phyloP scores from a whole-genome alignment of 2,113 vertebrate species.

The Pedionomus torquatus region DNA sequence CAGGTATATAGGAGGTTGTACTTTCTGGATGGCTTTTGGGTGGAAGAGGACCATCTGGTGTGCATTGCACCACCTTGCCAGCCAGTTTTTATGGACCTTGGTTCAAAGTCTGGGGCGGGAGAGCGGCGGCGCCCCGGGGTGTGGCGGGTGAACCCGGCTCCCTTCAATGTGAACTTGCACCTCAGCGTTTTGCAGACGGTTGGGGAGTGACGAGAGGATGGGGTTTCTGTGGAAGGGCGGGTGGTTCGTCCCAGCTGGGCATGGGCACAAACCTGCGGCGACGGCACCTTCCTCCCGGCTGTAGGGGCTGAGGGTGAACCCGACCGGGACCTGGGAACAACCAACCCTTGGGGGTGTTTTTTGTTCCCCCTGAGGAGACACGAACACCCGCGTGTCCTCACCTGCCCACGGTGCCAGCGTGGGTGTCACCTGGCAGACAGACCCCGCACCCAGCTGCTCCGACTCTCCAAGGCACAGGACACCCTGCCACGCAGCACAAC shows the following conservation, averaged over 20 bases:
- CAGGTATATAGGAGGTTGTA: not conserved
- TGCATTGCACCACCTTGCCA: not conserved
- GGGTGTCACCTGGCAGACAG: not conserved
- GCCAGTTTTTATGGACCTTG: not conserved
- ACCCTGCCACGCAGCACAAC: too few species aligned
- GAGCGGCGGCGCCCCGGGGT: not conserved
- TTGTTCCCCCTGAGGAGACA: not conserved
- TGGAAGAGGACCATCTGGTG: too few species aligned
- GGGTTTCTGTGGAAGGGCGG: not conserved
- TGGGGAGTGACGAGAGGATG: rapidly evolving
- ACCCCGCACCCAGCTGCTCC: not conserved
- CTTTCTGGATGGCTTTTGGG: not conserved
- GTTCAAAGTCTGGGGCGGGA: not conserved
- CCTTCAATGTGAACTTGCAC: not conserved
- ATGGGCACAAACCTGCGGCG: rapidly evolving
- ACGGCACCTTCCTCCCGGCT: too few species aligned
- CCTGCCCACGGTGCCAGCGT: not conserved
- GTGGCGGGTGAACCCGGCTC: not conserved
- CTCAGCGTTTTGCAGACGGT: not conserved
- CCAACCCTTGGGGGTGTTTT: not conserved
- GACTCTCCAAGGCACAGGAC: not conserved
- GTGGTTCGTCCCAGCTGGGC: not conserved
- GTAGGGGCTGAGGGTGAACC: too few species aligned
- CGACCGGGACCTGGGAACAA: not conserved
- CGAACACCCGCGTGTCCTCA: not conserved